phyloP scores from a whole-genome alignment of 2,113 vertebrate genomes.

The Microtus richardsoni region DNA sequence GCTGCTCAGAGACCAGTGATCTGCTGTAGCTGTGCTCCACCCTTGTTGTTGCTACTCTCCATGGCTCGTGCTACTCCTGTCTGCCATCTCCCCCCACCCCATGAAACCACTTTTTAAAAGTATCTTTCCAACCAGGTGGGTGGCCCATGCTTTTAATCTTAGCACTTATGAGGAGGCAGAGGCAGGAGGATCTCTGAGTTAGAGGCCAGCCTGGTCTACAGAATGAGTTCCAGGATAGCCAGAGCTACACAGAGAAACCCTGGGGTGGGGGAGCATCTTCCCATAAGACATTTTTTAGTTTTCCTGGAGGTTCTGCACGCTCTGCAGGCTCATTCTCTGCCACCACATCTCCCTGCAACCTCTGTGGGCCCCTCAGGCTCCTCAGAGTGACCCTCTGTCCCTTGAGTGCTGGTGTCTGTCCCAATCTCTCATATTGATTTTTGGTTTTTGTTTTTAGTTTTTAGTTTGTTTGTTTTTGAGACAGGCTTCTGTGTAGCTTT shows the following conservation, averaged over 20 bases:
- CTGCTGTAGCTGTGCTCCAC: too few relatives aligned
- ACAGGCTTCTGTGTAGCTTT: too few relatives aligned
- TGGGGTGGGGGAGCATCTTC: background rate
- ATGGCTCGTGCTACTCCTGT: background rate
- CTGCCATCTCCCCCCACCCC: background rate
- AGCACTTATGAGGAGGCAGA: background rate
- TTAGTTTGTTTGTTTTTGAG: too few relatives aligned
- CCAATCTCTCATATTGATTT: background rate
- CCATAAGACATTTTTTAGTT: background rate
- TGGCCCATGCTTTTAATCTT: background rate
- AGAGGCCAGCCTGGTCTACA: background rate
- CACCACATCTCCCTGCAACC: background rate
- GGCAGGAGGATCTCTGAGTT: background rate
- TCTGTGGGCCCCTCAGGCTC: background rate
- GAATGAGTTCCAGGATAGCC: background rate
- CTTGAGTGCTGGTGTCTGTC: background rate
- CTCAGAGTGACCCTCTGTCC: background rate
- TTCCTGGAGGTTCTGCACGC: background rate
- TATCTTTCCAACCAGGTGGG: background rate
- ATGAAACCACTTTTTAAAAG: background rate
- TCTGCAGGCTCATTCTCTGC: background rate
- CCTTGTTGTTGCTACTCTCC: background rate
- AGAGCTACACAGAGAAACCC: background rate
- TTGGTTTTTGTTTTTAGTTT: background rate
- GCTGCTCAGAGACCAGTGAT: background rate